These are phyloP conservation scores for Teleogryllus occipitalis DNA, from an alignment of 1,140 invertebrate genomes.

Conservation along the genomic window DNA sequence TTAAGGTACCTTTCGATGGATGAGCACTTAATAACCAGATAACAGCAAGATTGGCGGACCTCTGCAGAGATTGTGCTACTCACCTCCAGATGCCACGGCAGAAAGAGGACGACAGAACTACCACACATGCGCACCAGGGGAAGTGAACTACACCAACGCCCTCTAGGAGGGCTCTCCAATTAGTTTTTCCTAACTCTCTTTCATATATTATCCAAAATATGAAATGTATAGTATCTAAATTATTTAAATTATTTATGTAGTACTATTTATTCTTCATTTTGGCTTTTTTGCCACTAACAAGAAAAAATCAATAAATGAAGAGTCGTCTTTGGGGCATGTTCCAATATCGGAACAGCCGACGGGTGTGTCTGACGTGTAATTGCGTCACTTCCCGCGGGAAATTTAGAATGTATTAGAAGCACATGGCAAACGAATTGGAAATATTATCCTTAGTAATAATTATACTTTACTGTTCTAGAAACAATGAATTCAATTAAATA, in stretches of 20 bases:
- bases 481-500: no score
- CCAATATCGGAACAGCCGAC: neutral
- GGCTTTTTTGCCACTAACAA: neutral
- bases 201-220: neutral
- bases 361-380: neutral
- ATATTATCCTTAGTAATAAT: no score
- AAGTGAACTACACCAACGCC: neutral
- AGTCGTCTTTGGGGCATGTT: neutral
- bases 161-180: neutral
- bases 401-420: neutral
- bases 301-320: neutral
- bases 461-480: no score
- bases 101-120: constrained; percentile 42
- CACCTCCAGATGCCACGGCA: constrained; percentile 47
- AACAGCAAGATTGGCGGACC: constrained; percentile 9
- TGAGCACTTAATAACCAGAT: neutral
- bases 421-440: no score
- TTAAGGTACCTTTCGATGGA: neutral
- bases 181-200: neutral
- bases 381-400: neutral
- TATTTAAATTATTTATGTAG: neutral
- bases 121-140: constrained; percentile 38
- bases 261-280: neutral
- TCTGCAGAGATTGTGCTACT: constrained; percentile 37
- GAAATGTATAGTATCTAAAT: neutral